Percentiles rank a stretch among this genome's conserved stretches.
Conservation (phyloP, 2,888 invertebrate species). For the Rhingia campestris region DNA sequence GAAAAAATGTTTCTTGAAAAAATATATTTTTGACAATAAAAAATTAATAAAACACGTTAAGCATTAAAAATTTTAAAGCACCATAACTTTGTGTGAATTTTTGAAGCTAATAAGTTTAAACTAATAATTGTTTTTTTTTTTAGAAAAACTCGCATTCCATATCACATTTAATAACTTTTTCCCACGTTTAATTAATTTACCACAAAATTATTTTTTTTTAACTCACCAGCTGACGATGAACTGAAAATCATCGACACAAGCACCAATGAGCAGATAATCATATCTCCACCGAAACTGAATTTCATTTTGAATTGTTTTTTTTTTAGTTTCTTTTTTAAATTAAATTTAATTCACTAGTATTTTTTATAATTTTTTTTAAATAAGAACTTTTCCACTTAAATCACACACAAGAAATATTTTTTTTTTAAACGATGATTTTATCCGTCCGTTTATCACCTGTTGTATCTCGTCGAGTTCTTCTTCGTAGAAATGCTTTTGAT, state of each 20-base stretch:
- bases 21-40: too few species aligned
- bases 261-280: constrained; percentile 76
- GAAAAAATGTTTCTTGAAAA: too few species aligned
- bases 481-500: constrained; percentile 63
- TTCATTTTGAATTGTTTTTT: constrained; percentile 76
- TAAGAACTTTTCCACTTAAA: neutral
- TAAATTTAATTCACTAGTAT: constrained; percentile 42
- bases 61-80: too few species aligned
- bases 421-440: constrained; percentile 2
- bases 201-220: neutral
- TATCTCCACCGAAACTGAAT: constrained; percentile 76
- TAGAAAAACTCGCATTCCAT: too few species aligned
- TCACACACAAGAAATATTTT: constrained; percentile 13
- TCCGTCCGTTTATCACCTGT: constrained; percentile 42
- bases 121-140: too few species aligned
- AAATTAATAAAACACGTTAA: too few species aligned
- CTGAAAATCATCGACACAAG: constrained; percentile 76
- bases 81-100: too few species aligned
- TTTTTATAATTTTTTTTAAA: neutral
- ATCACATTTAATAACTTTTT: neutral
- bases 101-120: too few species aligned
- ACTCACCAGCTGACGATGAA: constrained; percentile 80
- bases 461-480: constrained; percentile 50
- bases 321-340: neutral
- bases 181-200: neutral